Percentiles rank a stretch among this genome's conserved stretches.
Evolutionary conservation across 2,113 vertebrate genomes (phyloP).

Genomic region (Crotophaga sulcirostris): DNA sequence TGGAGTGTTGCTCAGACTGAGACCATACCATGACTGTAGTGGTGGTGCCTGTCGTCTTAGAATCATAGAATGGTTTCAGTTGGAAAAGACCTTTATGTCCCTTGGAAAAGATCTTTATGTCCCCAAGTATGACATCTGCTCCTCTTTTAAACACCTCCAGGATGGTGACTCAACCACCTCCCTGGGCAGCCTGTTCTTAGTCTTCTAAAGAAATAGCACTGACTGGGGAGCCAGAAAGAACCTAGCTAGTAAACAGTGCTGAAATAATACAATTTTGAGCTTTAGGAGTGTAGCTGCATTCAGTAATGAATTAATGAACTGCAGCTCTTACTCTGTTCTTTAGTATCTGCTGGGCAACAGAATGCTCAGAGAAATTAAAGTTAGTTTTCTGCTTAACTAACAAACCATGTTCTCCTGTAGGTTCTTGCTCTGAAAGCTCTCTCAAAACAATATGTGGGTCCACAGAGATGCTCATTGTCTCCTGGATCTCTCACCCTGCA

Average conservation of each 20-base stretch:
- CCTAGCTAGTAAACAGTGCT: not conserved
- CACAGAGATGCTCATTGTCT: not conserved
- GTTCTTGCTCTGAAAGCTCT: not conserved
- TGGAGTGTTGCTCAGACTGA: accelerated
- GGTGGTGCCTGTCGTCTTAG: not conserved
- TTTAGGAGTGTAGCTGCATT: not conserved
- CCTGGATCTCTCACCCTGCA: not conserved
- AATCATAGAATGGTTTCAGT: too few species aligned
- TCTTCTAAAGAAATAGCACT: not conserved
- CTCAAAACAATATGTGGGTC: not conserved
- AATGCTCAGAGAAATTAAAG: not conserved
- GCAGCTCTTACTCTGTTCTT: not conserved
- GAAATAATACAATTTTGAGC: accelerated
- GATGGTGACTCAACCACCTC: too few species aligned
- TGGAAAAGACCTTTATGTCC: too few species aligned
- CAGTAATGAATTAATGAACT: not conserved
- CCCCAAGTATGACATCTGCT: too few species aligned
- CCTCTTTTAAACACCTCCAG: too few species aligned
- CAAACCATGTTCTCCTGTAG: not conserved
- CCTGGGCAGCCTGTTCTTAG: too few species aligned
- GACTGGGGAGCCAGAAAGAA: not conserved
- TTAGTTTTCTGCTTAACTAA: not conserved
- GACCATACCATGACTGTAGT: accelerated
- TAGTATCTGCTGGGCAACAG: not conserved
- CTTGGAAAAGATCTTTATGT: too few species aligned